Base-by-base conservation (phyloP, 1,140 invertebrate species). In the Pseudomyrmex cubaensis region DNA sequence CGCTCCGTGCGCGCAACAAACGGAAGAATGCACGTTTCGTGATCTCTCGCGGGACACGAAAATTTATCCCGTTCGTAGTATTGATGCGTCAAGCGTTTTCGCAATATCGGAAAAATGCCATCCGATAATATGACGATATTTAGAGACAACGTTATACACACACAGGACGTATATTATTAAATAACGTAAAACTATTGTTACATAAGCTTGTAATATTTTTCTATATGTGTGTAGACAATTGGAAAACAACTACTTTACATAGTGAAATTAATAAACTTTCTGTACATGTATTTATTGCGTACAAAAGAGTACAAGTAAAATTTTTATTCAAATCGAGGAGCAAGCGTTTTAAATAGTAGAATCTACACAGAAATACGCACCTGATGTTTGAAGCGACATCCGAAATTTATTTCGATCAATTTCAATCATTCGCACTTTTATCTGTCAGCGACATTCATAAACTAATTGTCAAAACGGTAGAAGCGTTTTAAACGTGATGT, bases 361-460 rank as follows among this genome's bases (percentile, higher is more conserved):
- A 48, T 35, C 52, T 12, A 17, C 10, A 35, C 22, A 12, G 15
- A 48, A 48, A 70, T 35, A 44, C 22, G 15, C n/a, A n/a, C 59
- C 25, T 57, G 48, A 59, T 35, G 35, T 70, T 80, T 17, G n/a
- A 46, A 59, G 76, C 12, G 44, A 70, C 46, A 22, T 57, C 22
- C 20, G 12, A 59, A 80, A 80, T 70, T 46, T 70, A 61, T 59
- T 35, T 56, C 54, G n/a, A 48, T 61, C 54, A 70, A 72, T 80
- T 54, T 61, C 54, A 70, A 72, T 80, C 67, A 80, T 72, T 13
- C 44, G 22, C 22, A 4, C 72, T 72, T 69, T 78, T 57, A 69
- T 20, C 76, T 80, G 66, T 50, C 76, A 59, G 7, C 66, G 12
- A 50, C 67, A 80, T 61, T 80, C 66, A 72, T 80, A 72, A 70